A percentile compares a stretch with the other conserved stretches of the same genome.
These are phyloP conservation scores for Notothenia rossii DNA, from an alignment of 2,113 vertebrate species.

Conservation along the genomic window DNA sequence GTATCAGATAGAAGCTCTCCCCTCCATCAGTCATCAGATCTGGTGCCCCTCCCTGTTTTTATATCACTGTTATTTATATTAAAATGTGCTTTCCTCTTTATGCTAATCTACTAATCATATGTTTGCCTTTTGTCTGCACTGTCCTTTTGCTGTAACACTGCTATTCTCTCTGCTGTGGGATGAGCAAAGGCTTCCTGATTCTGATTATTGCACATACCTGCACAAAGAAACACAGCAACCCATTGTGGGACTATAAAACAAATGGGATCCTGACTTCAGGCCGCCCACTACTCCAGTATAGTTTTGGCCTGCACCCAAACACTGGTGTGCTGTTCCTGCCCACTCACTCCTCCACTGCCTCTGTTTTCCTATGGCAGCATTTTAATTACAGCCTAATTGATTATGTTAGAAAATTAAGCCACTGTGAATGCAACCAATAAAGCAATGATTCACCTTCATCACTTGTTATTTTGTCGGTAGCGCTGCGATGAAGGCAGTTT, in stretches of 20 bases:
- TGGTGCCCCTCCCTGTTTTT: not conserved
- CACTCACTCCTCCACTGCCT: conserved; percentile 53
- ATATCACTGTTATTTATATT: too few species aligned
- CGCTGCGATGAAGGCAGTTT: conserved; percentile 13
- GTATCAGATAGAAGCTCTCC: conserved; percentile 12
- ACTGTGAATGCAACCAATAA: conserved; percentile 55
- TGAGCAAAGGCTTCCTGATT: too few species aligned
- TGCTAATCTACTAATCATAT: too few species aligned
- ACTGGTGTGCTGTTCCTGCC: conserved; percentile 51
- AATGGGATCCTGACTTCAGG: conserved; percentile 44
- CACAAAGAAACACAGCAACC: conserved; percentile 11
- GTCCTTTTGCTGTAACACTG: too few species aligned
- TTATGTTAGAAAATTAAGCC: conserved; percentile 63
- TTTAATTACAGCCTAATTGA: conserved; percentile 79
- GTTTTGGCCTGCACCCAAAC: conserved; percentile 58
- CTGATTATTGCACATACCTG: conserved; percentile 5
- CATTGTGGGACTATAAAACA: conserved; percentile 25
- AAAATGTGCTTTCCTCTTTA: too few species aligned
- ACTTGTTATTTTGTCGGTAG: conserved; percentile 10
- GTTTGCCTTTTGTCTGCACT: too few species aligned
- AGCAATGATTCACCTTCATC: conserved; percentile 62
- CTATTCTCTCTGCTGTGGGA: too few species aligned
- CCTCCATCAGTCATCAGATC: conserved; percentile 12
- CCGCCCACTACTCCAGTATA: conserved; percentile 38
- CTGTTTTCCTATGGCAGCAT: conserved; percentile 62